These are phyloP conservation scores for Pholis gunnellus DNA, from an alignment of 2,113 vertebrate species.

Conservation along the genomic window DNA sequence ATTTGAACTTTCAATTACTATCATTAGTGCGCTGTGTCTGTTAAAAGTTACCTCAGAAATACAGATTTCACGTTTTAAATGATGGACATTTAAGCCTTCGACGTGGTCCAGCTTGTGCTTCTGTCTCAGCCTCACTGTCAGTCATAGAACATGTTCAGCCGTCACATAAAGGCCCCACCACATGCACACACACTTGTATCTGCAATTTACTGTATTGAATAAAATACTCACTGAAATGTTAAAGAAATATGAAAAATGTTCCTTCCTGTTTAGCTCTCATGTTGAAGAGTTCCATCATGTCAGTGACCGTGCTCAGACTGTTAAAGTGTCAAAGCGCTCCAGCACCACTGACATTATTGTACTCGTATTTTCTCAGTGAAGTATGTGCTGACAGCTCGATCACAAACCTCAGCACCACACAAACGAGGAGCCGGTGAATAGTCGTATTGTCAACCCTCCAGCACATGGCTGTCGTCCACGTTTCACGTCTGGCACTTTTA, in stretches of 20 bases:
- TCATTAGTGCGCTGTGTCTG: not conserved
- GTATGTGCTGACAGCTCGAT: conserved; percentile 39
- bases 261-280: not conserved
- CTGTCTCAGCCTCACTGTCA: not conserved
- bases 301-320: not conserved
- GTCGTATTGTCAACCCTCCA: conserved; percentile 37
- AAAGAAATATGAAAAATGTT: not conserved
- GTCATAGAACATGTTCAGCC: not conserved
- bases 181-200: not conserved
- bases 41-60: not conserved
- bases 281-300: not conserved
- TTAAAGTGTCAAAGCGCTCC: not conserved
- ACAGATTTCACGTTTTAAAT: not conserved
- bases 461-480: conserved; percentile 48
- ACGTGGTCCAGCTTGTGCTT: not conserved
- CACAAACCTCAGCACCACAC: conserved; percentile 7
- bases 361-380: conserved; percentile 23
- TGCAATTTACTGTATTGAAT: not conserved
- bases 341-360: not conserved
- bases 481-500: conserved; percentile 53
- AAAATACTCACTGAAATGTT: not conserved
- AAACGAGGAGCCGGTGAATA: not conserved
- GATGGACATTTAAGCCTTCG: not conserved
- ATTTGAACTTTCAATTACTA: not conserved
- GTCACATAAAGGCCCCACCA: not conserved